Evolutionary conservation across 2,797 vertebrate species (phyloP).

Genomic region (Antrozous pallidus): DNA sequence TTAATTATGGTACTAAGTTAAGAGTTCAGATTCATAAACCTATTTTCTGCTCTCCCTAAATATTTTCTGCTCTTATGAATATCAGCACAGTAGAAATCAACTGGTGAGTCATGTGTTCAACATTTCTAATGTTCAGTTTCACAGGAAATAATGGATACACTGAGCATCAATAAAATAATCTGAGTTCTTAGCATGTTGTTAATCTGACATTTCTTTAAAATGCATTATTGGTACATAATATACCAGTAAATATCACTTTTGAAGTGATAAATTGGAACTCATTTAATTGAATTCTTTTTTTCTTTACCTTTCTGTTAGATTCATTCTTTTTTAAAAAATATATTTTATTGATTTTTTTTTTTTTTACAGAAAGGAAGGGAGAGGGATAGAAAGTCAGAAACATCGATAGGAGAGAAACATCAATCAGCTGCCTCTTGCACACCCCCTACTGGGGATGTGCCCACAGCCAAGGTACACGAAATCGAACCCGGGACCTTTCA

Average conservation of each 20-base stretch:
- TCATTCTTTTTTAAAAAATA: not conserved
- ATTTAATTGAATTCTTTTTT: not conserved
- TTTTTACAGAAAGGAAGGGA: too few relatives aligned
- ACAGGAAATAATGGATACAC: not conserved
- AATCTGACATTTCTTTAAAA: not conserved
- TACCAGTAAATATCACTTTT: not conserved
- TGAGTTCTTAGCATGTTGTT: not conserved
- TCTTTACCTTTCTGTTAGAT: not conserved
- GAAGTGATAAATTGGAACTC: not conserved
- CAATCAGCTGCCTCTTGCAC: too few relatives aligned
- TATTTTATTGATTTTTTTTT: too few relatives aligned
- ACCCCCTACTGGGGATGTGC: too few relatives aligned
- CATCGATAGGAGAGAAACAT: too few relatives aligned
- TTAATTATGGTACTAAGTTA: not conserved
- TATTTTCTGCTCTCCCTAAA: not conserved
- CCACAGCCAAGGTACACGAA: too few relatives aligned
- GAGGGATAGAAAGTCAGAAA: too few relatives aligned
- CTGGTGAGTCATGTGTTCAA: not conserved
- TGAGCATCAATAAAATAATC: not conserved
- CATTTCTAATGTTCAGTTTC: not conserved
- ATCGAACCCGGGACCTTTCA: too few relatives aligned
- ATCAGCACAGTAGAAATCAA: not conserved
- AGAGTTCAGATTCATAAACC: constrained; percentile 1
- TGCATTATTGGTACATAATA: not conserved
- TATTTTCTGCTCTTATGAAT: not conserved